Percentiles rank a stretch among this genome's conserved stretches.
phyloP scores from a whole-genome alignment of 1,140 invertebrate genomes.

The Leptopilina boulardi region DNA sequence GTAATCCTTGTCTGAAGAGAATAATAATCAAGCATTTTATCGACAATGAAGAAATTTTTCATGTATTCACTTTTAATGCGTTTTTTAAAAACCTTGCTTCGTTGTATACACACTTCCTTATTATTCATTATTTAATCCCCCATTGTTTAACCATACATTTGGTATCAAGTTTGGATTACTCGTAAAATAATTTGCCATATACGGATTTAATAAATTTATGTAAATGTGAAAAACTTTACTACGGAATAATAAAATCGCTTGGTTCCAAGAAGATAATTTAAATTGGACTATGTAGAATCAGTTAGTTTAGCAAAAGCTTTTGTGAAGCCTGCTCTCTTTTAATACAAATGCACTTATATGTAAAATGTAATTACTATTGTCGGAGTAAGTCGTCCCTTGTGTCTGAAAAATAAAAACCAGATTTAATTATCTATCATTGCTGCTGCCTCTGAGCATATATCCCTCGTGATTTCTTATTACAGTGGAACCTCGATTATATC shows the following conservation, averaged over 20 bases:
- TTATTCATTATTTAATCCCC: conserved; percentile 38
- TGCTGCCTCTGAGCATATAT: not conserved
- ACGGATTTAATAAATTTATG: not conserved
- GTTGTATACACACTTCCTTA: conserved; percentile 47
- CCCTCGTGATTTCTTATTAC: not conserved
- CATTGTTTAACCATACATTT: too few species aligned
- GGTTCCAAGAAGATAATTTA: not conserved
- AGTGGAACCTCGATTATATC: too few species aligned
- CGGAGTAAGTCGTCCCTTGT: not conserved
- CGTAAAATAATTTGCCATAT: not conserved
- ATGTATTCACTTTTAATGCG: not conserved
- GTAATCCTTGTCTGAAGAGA: too few species aligned
- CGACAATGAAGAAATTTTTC: not conserved
- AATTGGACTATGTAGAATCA: not conserved
- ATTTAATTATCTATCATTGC: conserved; percentile 47
- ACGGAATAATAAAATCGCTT: not conserved
- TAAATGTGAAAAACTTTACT: not conserved
- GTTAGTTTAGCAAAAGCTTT: not conserved
- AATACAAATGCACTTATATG: not conserved
- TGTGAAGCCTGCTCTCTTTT: not conserved
- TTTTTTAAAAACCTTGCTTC: conserved; percentile 22
- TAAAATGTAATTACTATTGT: conserved; percentile 8
- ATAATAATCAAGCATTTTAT: too few species aligned
- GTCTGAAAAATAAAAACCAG: conserved; percentile 32
- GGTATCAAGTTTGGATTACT: not conserved